Percentiles rank a stretch among this genome's conserved stretches.
These are phyloP conservation scores for Campaea margaritaria DNA, from an alignment of 2,888 invertebrate genomes.

Conservation along the genomic window DNA sequence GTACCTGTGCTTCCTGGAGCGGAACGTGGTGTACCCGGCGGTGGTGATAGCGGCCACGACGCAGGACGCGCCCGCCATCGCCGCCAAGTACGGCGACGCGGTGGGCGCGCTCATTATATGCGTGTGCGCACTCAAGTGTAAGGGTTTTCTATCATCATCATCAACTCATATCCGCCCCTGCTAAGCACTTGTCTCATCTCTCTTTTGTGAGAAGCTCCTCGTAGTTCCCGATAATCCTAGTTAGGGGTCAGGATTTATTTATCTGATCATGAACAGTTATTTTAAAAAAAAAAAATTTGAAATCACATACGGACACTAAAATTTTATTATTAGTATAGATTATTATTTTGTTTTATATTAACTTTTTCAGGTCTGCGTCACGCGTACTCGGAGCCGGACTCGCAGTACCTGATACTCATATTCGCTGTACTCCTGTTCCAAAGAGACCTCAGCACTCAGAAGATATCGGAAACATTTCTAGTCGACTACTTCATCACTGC, in stretches of 20 bases:
- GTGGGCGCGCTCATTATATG: slow-evolving; percentile 93
- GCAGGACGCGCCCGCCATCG: slow-evolving; percentile 91
- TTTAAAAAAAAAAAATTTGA: too few relatives aligned
- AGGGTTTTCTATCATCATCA: too few relatives aligned
- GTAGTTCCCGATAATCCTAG: too few relatives aligned
- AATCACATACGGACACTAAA: too few relatives aligned
- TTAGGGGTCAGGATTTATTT: too few relatives aligned
- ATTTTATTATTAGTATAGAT: too few relatives aligned
- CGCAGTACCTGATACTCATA: slow-evolving; percentile 95
- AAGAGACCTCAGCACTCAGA: slow-evolving; percentile 88
- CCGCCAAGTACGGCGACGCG: slow-evolving; percentile 91
- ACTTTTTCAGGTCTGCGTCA: slow-evolving; percentile 88
- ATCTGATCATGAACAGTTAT: too few relatives aligned
- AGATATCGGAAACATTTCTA: slow-evolving; percentile 94
- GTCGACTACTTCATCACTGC: slow-evolving; percentile 97
- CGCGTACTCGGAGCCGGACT: slow-evolving; percentile 95
- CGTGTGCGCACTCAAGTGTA: slow-evolving; percentile 93
- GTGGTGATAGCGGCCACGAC: slow-evolving; percentile 95
- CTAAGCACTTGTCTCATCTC: too few relatives aligned
- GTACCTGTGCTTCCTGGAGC: slow-evolving; percentile 95
- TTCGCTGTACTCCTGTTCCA: slow-evolving; percentile 96
- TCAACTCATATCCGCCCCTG: too few relatives aligned
- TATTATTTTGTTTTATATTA: too few relatives aligned
- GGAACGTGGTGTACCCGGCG: slow-evolving; percentile 96
- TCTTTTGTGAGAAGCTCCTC: too few relatives aligned